Base-by-base conservation (phyloP, 2,113 vertebrate genomes). In the Passer montanus region DNA sequence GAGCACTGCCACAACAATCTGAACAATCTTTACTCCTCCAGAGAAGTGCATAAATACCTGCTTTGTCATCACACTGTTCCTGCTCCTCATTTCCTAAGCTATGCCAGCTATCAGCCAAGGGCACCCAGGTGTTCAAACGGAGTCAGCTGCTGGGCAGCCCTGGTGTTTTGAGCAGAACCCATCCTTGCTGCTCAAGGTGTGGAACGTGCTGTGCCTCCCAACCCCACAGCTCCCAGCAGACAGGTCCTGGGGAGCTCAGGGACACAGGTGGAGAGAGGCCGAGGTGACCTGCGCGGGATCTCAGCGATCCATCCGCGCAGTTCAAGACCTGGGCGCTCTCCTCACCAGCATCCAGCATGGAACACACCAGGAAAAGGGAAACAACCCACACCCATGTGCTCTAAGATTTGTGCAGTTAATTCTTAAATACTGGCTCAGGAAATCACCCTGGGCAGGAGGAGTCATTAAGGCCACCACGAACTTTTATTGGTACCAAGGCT, bases 271-370 rank as follows among this genome's bases (percentile, higher is more conserved):
- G 70, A 3, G 50, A 63, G 30, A 75, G 41, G 13, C 10, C 47
- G n/a, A 7, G 10, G 35, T 1, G 6, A 78, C 22, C 68, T 6
- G 1, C 4, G 21, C 0, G 1, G 63, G 63, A 43, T 77, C 66
- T 16, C 53, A 83, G 18, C 0, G 0, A 72, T 66, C 33, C 55
- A 33, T 24, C 28, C 0, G 0, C 41, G 64, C 46, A 24, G 21
- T 22, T 44, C 19, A 53, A 87, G 22, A 67, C 5, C 13, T 33
- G 47, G 58, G 28, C 11, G 8, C 41, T 52, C 63, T 5, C 28
- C 39, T 55, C 17, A 66, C 10, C 33, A 44, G 30, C 49, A 72
- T 39, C 43, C 66, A 33, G 47, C 44, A 9, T 1, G 26, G 52
- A 5, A 2, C 3, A 26, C 0, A 0, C 3, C 46, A 74, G 41